Base-by-base conservation (phyloP, 1,140 invertebrate genomes). In the Trialeurodes vaporariorum region DNA sequence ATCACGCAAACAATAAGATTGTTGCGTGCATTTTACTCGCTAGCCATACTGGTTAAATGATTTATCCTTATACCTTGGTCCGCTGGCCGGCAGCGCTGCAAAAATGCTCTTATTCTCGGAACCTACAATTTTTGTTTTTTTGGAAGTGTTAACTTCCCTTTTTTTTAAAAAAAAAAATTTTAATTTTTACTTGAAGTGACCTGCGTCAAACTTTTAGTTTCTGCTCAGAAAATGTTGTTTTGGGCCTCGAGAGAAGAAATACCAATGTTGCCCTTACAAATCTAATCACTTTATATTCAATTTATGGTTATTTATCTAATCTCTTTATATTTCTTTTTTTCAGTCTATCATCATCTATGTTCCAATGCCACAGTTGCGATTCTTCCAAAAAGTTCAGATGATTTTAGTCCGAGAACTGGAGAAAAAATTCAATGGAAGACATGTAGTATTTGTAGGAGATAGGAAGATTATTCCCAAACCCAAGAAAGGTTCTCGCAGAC, bases 381-480 rank as follows among this genome's bases (percentile, higher is more conserved):
- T 87, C 27, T 99, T 98, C 85, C 98, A 99, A 81, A 98, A 98
- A 80, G 91, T 99, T 72, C 97, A 99, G 79, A 91, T 91, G 64
- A 86, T 94, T 69, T 81, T 99, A 69, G 96, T 99, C 25, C 85
- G 97, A 72, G 98, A 99, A 79, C 79, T 99, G 72, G 98, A 99
- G 79, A 99, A 99, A 86, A 99, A 99, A 79, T 98, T 99, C 82
- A 96, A 92, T 76, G 97, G 96, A 40, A 98, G 96, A 78, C 95
- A 98, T 81, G 96, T 99, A 25, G 95, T 99, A 67, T 96, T 99
- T 77, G 87, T 99, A 81, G 97, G 96, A 59, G 91, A 99, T 81
- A 87, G 97, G 73, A 94, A 96, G 78, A 99, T 99, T 78, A 83
- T 99, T 67, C 94, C 95, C 60, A 99, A 99, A 80, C 97, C 96